Percentiles rank a stretch among this genome's conserved stretches.
phyloP scores from a whole-genome alignment of 2,888 invertebrate genomes.

The Pachydiplax longipennis region DNA sequence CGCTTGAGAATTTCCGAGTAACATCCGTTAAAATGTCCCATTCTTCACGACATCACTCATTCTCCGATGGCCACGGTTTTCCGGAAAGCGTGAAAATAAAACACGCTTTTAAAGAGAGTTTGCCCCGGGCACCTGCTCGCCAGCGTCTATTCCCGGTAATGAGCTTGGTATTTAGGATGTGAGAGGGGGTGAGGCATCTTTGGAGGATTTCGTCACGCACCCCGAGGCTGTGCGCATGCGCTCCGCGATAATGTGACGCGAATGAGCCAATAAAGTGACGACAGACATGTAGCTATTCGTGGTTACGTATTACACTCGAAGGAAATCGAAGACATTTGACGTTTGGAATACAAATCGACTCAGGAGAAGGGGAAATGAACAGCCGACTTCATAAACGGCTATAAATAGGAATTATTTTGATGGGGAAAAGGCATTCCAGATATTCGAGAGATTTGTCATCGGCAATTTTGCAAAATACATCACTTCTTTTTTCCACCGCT shows the following conservation, averaged over 20 bases:
- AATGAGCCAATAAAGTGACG: neutral
- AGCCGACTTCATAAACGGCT: neutral
- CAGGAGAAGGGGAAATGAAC: neutral
- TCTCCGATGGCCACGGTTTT: neutral
- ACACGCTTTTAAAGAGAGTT: neutral
- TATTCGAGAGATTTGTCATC: no score
- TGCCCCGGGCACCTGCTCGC: neutral
- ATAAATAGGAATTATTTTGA: neutral
- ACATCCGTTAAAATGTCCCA: no score
- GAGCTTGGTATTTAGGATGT: neutral
- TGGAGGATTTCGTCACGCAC: neutral
- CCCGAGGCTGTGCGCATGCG: neutral
- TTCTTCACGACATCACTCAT: neutral
- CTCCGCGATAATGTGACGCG: neutral
- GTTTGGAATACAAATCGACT: conserved; percentile 4
- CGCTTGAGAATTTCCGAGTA: no score
- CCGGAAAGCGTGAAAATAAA: neutral
- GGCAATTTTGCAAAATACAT: no score
- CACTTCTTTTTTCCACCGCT: no score
- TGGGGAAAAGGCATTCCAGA: neutral
- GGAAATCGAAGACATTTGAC: neutral
- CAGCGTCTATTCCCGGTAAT: neutral
- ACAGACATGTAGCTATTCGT: conserved; percentile 14
- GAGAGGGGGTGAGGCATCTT: neutral
- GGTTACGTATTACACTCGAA: conserved; percentile 6